Evolutionary conservation across 2,797 vertebrate species (phyloP).

Genomic region (Momotus momota): DNA sequence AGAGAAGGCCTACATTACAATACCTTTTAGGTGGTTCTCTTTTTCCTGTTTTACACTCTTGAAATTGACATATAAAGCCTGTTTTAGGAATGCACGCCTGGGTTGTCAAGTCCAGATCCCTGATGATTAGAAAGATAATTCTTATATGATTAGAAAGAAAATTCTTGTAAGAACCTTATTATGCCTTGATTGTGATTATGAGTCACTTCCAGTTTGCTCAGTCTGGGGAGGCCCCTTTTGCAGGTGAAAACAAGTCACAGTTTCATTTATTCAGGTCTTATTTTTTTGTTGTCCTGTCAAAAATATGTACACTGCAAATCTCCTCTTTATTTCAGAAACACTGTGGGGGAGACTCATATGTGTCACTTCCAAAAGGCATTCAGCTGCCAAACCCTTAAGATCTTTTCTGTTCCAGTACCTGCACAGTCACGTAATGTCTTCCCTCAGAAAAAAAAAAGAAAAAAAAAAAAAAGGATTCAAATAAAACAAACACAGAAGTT

Average conservation of each 20-base stretch:
- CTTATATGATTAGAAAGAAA: neutral
- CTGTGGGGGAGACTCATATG: accelerated
- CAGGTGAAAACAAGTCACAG: constrained; percentile 52
- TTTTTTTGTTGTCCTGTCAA: constrained; percentile 49
- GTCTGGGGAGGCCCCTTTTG: constrained; percentile 2
- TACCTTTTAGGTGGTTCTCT: neutral
- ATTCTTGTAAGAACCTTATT: neutral
- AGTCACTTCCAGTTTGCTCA: constrained; percentile 15
- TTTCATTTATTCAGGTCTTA: neutral
- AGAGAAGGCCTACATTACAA: neutral
- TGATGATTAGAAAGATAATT: neutral
- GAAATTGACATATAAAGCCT: neutral
- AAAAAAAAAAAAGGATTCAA: neutral
- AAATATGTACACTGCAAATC: constrained; percentile 12
- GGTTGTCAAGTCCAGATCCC: neutral
- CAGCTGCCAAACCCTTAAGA: constrained; percentile 35
- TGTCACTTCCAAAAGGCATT: constrained; percentile 13
- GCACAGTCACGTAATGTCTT: constrained; percentile 58
- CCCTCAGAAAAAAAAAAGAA: neutral
- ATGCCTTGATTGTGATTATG: neutral
- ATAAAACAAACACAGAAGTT: constrained; percentile 59
- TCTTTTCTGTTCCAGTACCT: constrained; percentile 25
- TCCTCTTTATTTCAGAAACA: constrained; percentile 21
- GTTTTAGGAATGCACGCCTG: neutral
- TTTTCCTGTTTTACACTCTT: neutral